Base-by-base conservation (phyloP, 2,113 vertebrate genomes). In the Salvelinus alpinus region DNA sequence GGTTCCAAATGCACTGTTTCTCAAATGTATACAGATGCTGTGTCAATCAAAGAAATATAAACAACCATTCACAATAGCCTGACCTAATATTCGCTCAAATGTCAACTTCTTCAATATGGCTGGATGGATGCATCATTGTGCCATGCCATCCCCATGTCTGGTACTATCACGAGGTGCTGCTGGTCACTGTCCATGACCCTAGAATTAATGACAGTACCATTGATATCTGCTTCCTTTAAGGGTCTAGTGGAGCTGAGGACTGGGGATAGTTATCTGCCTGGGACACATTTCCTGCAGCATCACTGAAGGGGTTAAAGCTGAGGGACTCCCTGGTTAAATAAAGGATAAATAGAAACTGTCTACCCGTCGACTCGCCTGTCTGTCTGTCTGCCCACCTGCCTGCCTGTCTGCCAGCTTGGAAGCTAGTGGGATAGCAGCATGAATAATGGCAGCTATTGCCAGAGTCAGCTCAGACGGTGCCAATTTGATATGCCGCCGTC, bases 401-500 rank as follows among this genome's bases (percentile, higher is more conserved):
- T 85, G 72, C 27, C 70, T 13, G 70, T 48, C 25, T 31, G 70
- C 73, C 44, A 80, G 86, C 80, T 85, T 85, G 79, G 81, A 82
- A 86, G 84, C 84, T 77, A 81, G 29, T 82, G 51, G 80, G 89
- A 87, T 85, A 87, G 90, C 86, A 87, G 90, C 84, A 87, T 92
- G 91, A 91, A 90, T 86, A 87, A 93, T 92, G 86, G 91, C 85
- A 85, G 88, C 85, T 83, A 87, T 85, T 90, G 94, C 94, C 95
- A 91, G 95, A 94, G 96, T 96, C 95, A 96, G 94, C 93, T 89
- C 92, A 92, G 94, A 95, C 95, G 90, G 94, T 88, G 94, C 94
- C 96, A 95, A 96, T 97, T 95, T 95, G 94, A 96, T 94, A 95
- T 91, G 95, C 94, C 93, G 94, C 95, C 93, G 94, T 96, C 93